Conservation (phyloP, 2,888 invertebrate genomes). For the Osmoderma eremita region DNA sequence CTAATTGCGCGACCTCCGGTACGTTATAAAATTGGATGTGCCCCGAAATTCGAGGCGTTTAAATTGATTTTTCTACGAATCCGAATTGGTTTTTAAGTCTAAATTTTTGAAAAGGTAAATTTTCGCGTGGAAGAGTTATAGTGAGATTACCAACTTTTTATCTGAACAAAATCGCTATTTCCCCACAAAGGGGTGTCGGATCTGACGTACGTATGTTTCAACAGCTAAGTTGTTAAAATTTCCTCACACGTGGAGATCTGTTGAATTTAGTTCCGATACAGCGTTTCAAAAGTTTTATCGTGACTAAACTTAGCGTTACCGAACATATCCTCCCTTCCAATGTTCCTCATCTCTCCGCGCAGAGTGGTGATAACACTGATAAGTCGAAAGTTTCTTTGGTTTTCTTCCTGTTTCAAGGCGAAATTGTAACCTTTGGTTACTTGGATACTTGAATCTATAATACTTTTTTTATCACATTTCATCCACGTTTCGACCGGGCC, state of each 20-base stretch:
- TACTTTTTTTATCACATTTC: constrained; percentile 34
- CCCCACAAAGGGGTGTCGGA: neutral
- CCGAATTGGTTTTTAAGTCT: constrained; percentile 22
- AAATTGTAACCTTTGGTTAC: constrained; percentile 47
- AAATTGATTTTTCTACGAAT: constrained; percentile 4
- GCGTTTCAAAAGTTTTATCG: constrained; percentile 50
- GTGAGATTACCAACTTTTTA: no score
- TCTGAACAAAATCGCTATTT: neutral
- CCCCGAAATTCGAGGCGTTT: no score
- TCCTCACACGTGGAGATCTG: constrained; percentile 38
- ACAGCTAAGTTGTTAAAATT: constrained; percentile 33
- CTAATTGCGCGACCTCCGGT: constrained; percentile 20
- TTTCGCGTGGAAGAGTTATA: no score
- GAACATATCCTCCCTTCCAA: neutral
- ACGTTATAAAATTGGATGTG: constrained; percentile 16
- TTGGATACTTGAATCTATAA: constrained; percentile 48
- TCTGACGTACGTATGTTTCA: constrained; percentile 30
- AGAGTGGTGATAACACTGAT: constrained; percentile 50
- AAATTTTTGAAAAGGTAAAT: constrained; percentile 4
- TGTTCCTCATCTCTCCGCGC: constrained; percentile 18
- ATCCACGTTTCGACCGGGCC: neutral
- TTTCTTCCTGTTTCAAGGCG: constrained; percentile 43
- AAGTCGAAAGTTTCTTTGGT: constrained; percentile 46
- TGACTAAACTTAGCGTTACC: constrained; percentile 46
- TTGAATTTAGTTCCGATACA: constrained; percentile 47